A percentile compares a stretch with the other conserved stretches of the same genome.
These are phyloP conservation scores for Hippasteria phrygiana DNA, from an alignment of 53 echinoderm and acorn worm species.

Conservation along the genomic window DNA sequence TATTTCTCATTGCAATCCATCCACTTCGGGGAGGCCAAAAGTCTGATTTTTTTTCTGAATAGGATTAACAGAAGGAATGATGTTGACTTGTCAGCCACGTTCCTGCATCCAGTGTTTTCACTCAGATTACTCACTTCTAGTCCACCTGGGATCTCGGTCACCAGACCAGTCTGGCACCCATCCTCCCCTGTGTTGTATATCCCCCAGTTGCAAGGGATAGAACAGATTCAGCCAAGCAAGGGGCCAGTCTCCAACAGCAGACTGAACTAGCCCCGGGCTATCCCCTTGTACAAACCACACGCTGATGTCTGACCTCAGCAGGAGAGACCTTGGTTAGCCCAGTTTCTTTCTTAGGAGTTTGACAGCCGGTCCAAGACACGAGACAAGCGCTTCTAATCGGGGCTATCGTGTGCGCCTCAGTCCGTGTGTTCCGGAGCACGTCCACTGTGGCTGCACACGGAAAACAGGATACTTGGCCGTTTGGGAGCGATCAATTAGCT, in stretches of 20 bases:
- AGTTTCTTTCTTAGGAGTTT: neutral
- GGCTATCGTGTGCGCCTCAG: neutral
- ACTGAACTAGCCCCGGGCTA: conserved; percentile 40
- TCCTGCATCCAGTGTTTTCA: conserved; percentile 32
- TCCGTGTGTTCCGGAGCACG: neutral
- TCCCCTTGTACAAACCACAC: conserved; percentile 13
- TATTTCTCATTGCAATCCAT: conserved; percentile 7
- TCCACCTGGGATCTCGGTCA: conserved; percentile 37
- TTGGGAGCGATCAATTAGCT: conserved; percentile 59
- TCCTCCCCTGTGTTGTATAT: neutral
- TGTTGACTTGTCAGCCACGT: conserved; percentile 54
- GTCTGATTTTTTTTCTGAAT: conserved; percentile 1
- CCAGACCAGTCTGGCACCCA: conserved; percentile 40
- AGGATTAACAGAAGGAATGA: conserved; percentile 30
- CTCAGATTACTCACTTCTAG: conserved; percentile 47
- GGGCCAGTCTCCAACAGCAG: conserved; percentile 20
- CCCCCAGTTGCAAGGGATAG: neutral
- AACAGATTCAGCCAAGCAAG: neutral
- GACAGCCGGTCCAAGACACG: neutral
- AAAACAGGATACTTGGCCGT: conserved; percentile 43
- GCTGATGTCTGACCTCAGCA: conserved; percentile 46
- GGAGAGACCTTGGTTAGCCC: neutral
- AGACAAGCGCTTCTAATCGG: conserved; percentile 1
- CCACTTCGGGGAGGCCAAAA: conserved; percentile 10
- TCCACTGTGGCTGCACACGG: neutral